Conservation (phyloP, 2,113 vertebrate species). For the Anarrhichthys ocellatus region DNA sequence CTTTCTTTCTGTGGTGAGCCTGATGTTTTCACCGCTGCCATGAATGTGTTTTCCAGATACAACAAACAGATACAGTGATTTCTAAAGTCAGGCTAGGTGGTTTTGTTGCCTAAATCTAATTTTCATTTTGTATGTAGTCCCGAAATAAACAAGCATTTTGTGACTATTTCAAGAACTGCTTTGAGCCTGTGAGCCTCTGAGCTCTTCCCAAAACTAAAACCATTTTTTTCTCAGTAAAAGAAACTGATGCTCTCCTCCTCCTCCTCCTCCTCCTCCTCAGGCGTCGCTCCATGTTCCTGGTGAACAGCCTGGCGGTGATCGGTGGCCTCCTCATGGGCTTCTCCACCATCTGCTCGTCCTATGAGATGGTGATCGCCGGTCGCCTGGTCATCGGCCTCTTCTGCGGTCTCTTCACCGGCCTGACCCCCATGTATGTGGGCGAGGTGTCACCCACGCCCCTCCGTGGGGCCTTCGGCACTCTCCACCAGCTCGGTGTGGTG, state of each 20-base stretch:
- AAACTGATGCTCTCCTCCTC: background rate
- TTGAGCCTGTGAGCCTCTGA: too few species aligned
- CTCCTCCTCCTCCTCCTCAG: slow-evolving; percentile 72
- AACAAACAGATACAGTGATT: background rate
- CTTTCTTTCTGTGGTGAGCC: background rate
- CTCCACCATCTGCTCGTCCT: slow-evolving; percentile 85
- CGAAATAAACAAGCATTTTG: too few species aligned
- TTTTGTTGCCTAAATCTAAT: too few species aligned
- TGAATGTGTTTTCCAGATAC: background rate
- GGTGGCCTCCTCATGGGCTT: slow-evolving; percentile 92
- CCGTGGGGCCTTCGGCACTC: slow-evolving; percentile 93
- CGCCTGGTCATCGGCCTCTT: slow-evolving; percentile 92
- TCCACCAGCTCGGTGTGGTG: slow-evolving; percentile 96
- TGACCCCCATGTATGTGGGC: slow-evolving; percentile 97
- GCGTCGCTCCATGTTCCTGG: slow-evolving; percentile 93
- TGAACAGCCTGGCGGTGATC: slow-evolving; percentile 87
- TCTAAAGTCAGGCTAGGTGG: background rate
- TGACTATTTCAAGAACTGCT: too few species aligned
- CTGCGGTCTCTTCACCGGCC: slow-evolving; percentile 93
- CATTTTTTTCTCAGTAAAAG: too few species aligned
- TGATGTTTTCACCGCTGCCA: background rate
- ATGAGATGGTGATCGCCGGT: slow-evolving; percentile 94
- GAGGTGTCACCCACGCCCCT: slow-evolving; percentile 92
- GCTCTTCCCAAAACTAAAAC: too few species aligned
- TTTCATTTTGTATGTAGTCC: too few species aligned